Evolutionary conservation across 2,797 vertebrate genomes (phyloP).

Genomic region (Acrossocheilus fasciatus): DNA sequence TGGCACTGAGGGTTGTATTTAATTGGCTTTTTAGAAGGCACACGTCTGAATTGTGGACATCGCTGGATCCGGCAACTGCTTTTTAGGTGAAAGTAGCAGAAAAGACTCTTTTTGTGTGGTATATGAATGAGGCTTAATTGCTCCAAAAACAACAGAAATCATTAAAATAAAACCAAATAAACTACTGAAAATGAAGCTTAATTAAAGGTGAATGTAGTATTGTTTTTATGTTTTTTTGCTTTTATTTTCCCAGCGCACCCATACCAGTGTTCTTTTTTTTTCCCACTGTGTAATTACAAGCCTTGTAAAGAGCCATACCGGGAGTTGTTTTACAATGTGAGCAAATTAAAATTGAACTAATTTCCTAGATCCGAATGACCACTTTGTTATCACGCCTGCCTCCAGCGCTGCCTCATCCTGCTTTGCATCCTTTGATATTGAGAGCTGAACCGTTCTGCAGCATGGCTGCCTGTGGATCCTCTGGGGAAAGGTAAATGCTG

Average conservation of each 20-base stretch:
- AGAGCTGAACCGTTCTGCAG: conserved; percentile 64
- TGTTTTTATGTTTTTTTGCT: conserved; percentile 24
- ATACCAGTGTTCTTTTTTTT: conserved; percentile 12
- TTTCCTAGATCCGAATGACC: conserved; percentile 40
- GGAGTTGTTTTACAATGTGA: conserved; percentile 38
- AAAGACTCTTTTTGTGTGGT: not conserved
- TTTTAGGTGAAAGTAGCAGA: conserved; percentile 5
- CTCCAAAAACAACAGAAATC: conserved; percentile 9
- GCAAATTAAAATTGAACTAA: conserved; percentile 49
- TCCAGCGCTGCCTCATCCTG: conserved; percentile 44
- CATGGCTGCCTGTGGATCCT: conserved; percentile 62
- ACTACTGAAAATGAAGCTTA: conserved; percentile 20
- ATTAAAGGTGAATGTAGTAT: conserved; percentile 21
- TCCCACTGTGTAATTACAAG: conserved; percentile 27
- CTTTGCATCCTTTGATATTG: conserved; percentile 58
- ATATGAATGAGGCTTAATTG: not conserved
- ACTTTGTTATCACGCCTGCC: conserved; percentile 34
- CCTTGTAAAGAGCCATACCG: conserved; percentile 14
- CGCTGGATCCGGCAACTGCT: not conserved
- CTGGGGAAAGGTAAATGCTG: conserved; percentile 67
- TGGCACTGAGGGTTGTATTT: conserved; percentile 43
- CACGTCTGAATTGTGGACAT: not conserved
- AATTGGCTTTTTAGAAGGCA: conserved; percentile 53
- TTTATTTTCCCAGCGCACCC: conserved; percentile 19
- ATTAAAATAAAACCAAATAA: not conserved